These are phyloP conservation scores for Hydractinia echinata DNA, from an alignment of 30 jellyfish, hydroid and myxozoan genomes.

Conservation along the genomic window DNA sequence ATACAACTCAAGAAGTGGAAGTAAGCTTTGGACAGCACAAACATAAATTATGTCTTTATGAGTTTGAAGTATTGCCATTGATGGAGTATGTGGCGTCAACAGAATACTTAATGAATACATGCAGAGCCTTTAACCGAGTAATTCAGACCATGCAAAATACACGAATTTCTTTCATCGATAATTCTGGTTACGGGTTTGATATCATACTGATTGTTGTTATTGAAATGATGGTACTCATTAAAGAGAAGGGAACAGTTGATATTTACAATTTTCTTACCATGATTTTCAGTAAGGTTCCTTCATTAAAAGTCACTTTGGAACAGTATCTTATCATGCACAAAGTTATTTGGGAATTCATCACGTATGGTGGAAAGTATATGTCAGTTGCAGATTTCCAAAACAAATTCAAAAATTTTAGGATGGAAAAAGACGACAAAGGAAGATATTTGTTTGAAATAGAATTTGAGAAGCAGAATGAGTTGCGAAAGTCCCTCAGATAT, in stretches of 20 bases:
- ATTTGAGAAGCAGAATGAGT: background rate
- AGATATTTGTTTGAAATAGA: background rate
- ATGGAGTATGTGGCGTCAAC: too few relatives aligned
- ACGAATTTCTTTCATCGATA: too few relatives aligned
- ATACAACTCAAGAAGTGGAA: too few relatives aligned
- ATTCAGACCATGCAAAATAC: too few relatives aligned
- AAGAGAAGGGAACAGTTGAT: background rate
- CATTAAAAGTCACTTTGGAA: background rate
- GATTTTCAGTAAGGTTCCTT: background rate
- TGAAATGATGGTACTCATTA: background rate
- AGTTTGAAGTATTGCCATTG: too few relatives aligned
- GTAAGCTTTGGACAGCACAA: too few relatives aligned
- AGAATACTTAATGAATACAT: too few relatives aligned
- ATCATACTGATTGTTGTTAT: background rate
- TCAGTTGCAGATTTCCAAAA: background rate
- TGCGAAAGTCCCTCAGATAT: background rate
- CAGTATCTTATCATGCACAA: background rate
- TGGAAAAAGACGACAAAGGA: conserved; percentile 3
- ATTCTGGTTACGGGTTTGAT: background rate
- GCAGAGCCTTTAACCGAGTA: too few relatives aligned
- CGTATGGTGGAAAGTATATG: background rate
- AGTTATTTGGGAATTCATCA: background rate
- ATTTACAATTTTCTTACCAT: background rate
- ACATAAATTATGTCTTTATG: too few relatives aligned
- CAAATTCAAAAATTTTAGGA: too few relatives aligned